phyloP scores from a whole-genome alignment of 2,113 vertebrate genomes.

The Charadrius vociferus region DNA sequence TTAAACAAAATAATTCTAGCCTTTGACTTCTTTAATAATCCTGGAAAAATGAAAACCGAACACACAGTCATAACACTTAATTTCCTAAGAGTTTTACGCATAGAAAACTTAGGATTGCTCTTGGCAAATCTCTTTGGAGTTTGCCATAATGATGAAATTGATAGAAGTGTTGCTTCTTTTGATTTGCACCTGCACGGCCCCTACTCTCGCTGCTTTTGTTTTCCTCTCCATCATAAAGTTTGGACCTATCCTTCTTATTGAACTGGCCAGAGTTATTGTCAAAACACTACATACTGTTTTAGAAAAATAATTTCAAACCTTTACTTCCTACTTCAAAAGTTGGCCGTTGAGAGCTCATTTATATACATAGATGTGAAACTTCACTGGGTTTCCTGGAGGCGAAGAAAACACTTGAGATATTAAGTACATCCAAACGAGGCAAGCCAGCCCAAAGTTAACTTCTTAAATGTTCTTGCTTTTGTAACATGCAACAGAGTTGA shows the following conservation, averaged over 20 bases:
- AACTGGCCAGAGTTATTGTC: not conserved
- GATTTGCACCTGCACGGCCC: not conserved
- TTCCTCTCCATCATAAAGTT: not conserved
- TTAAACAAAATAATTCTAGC: not conserved
- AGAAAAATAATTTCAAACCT: not conserved
- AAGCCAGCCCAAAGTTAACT: not conserved
- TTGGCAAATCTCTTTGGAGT: not conserved
- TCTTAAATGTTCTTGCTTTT: not conserved
- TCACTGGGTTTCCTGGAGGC: not conserved
- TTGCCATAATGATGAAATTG: not conserved
- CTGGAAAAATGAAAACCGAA: not conserved
- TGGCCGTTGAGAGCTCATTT: not conserved
- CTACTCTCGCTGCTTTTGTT: not conserved
- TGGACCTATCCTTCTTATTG: not conserved
- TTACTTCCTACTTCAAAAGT: not conserved
- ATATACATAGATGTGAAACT: not conserved
- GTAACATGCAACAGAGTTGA: not conserved
- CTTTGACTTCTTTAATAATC: not conserved
- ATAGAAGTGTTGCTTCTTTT: not conserved
- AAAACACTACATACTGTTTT: not conserved
- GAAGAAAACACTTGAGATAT: not conserved
- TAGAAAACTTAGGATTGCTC: not conserved
- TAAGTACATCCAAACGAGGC: not conserved
- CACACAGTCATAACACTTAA: not conserved
- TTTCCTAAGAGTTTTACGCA: not conserved